Evolutionary conservation across 2,888 invertebrate genomes (phyloP), one percentile per base, ranked within the genome.

Genomic region (Himalopsyche japonica): DNA sequence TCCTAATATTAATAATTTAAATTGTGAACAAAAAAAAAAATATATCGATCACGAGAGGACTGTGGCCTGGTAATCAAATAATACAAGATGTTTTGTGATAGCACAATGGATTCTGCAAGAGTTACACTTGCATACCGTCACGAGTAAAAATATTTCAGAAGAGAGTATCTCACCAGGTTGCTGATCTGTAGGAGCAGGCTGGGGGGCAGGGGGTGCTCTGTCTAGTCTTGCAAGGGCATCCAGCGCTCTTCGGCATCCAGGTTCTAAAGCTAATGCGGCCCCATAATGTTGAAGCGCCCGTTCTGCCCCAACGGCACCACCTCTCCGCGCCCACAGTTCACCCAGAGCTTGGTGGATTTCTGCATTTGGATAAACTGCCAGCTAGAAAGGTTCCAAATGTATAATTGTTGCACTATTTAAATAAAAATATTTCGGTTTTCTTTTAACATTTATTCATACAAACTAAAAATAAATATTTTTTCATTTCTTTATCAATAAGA

Each of bases 191-290:
- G 80, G 80, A 8, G 83, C 70, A 1, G 84, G 79, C 81, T 80
- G 81, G 32, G 77, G 79, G 15, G 82, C 24, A 0, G 82, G 81
- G 20, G 87, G 86, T 7, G 84, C 80, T 76, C 86, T 79, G 76
- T 87, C 87, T 5, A 87, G 80, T 82, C 86, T 78, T 12, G 87
- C 87, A 15, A 87, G 82, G 3, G 87, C 87, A 30, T 87, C 87
- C 37, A 87, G 30, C 8, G 83, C 86, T 37, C 81, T 64, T 32
- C 87, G 78, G 34, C 84, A 84, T 32, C 86, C 86, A 0, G 87
- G 87, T 34, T 87, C 87, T 20, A 87, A 49, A 1, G 85, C 84
- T 64, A 87, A 81, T 12, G 87, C 87, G 2, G 87, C 87, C 5
- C 83, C 82, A 48, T 86, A 87, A 76, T 87, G 87, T 48, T 85